Percentiles rank a stretch among this genome's conserved stretches.
Evolutionary conservation across 2,797 vertebrate genomes (phyloP).

Genomic region (Allobates femoralis): DNA sequence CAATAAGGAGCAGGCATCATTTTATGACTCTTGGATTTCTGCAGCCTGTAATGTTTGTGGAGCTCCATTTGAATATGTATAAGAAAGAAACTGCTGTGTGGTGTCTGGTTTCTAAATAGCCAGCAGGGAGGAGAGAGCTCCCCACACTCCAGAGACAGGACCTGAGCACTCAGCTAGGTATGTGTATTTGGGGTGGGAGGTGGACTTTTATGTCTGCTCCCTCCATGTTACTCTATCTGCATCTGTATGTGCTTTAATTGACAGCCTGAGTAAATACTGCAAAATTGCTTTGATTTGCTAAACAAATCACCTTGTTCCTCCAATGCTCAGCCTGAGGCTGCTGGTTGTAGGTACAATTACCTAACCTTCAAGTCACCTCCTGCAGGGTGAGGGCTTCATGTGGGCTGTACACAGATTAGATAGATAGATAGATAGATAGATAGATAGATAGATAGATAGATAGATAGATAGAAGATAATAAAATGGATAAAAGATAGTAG

Average conservation of each 20-base stretch:
- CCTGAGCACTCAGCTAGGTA: not conserved
- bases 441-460: not conserved
- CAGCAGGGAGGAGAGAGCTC: constrained; percentile 41
- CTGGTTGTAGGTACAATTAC: not conserved
- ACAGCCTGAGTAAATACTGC: not conserved
- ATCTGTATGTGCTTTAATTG: constrained; percentile 33
- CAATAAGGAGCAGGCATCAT: constrained; percentile 16
- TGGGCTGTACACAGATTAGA: too few relatives aligned
- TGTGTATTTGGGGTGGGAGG: constrained; percentile 57
- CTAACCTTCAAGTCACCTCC: not conserved
- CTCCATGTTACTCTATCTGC: not conserved
- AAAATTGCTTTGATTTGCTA: constrained; percentile 32
- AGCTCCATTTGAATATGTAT: constrained; percentile 57
- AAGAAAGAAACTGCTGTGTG: constrained; percentile 46
- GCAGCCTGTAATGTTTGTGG: constrained; percentile 29
- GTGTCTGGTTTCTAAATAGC: constrained; percentile 56
- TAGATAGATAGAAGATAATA: not conserved
- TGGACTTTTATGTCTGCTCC: constrained; percentile 26
- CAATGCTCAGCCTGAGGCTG: not conserved
- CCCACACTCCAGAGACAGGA: constrained; percentile 6
- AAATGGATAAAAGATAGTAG: too few relatives aligned
- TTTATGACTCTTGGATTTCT: constrained; percentile 38
- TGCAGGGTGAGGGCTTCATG: too few relatives aligned
- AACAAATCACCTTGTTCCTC: not conserved
- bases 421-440: not conserved